Conservation (phyloP, 2,797 vertebrate species). For the Pelochelys cantorii region DNA sequence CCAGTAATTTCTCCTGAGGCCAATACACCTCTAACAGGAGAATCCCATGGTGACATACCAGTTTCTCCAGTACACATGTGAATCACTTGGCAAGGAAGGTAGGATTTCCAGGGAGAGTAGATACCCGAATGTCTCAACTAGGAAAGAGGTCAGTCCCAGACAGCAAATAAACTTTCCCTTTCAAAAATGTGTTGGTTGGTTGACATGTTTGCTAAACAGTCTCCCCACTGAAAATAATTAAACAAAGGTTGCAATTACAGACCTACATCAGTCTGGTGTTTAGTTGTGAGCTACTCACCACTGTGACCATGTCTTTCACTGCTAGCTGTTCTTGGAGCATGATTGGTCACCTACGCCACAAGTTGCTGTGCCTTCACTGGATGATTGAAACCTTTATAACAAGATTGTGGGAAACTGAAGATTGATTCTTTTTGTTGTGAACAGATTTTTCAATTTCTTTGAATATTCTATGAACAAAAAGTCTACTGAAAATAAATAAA, state of each 20-base stretch:
- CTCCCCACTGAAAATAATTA: conserved; percentile 23
- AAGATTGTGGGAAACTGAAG: conserved; percentile 48
- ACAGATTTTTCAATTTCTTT: conserved; percentile 32
- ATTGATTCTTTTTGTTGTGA: conserved; percentile 16
- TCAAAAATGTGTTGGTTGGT: background rate
- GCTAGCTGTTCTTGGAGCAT: conserved; percentile 26
- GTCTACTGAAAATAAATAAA: conserved; percentile 52
- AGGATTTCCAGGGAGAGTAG: background rate
- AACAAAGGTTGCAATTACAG: conserved; percentile 23
- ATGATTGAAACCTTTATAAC: background rate
- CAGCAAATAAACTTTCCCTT: conserved; percentile 12
- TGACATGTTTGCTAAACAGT: conserved; percentile 18
- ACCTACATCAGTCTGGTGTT: background rate
- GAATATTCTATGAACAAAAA: conserved; percentile 31
- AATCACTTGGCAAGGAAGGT: background rate
- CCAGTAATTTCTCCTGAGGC: conserved; percentile 18
- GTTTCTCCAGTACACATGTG: background rate
- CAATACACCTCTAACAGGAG: background rate
- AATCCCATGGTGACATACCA: background rate
- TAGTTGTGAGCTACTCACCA: background rate
- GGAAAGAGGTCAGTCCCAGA: background rate
- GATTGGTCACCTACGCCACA: conserved; percentile 49
- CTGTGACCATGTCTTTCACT: conserved; percentile 28
- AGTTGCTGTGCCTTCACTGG: background rate
- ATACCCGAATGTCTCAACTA: background rate